Base-by-base conservation (phyloP, 37 sponge, comb jelly and placozoan species). In the Ianthella basta region DNA sequence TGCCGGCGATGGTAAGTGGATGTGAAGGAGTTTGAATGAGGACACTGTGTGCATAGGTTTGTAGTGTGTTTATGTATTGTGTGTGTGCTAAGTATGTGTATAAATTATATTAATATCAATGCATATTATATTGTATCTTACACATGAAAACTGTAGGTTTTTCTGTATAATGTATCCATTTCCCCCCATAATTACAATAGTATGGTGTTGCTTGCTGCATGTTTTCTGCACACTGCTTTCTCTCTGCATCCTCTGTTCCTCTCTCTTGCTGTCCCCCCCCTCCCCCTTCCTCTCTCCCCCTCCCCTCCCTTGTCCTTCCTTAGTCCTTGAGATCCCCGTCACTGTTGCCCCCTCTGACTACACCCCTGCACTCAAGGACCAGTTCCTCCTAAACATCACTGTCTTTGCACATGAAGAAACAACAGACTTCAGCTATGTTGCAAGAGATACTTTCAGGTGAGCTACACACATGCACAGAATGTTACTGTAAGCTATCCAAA, bases 331-430 rank as follows among this genome's bases (percentile, higher is more conserved):
- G 27, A 27, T 59, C 50, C 37, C 83, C 21, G 61, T 87, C 10
- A 15, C 16, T 20, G 60, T 80, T 30, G 13, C 61, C 5, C 14
- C 84, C 33, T 34, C 14, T 3, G 59, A 80, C 19, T 89, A 89
- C 80, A 38, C 65, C 60, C 39, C 61, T 23, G 20, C 5, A 4
- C 40, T 89, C 18, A 54, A 79, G 18, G 85, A 84, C 53, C 89
- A 89, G 73, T 25, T 84, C 13, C 38, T 84, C 72, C 70, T 89
- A 19, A 54, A 37, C n/a, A 63, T 79, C 25, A 67, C 81, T 5
- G 72, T 80, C 20, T 69, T 89, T 50, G 85, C 81, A 25, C n/a
- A 59, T 13, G 85, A 84, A 25, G 53, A 69, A 30, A 81, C 79
- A 60, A 77, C 84, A 6, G 81, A 84, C 23, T 40, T 50, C 44